These are phyloP conservation scores for Nesogale talazaci DNA, from an alignment of 2,113 vertebrate genomes.

Conservation along the genomic window DNA sequence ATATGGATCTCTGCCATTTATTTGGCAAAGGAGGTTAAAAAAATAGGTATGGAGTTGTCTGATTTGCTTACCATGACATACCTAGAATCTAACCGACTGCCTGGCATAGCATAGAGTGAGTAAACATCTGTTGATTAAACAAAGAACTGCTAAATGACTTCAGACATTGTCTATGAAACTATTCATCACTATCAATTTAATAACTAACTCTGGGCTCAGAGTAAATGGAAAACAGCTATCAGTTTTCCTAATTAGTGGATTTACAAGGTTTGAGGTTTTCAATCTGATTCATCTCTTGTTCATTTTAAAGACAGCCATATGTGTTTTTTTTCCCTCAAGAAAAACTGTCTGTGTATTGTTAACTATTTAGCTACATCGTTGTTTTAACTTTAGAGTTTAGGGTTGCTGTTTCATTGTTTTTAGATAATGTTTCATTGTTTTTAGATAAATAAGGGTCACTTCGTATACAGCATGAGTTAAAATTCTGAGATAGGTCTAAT, in stretches of 20 bases:
- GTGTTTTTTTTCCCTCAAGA: neutral
- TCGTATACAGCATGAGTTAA: neutral
- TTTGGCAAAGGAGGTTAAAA: neutral
- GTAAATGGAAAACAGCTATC: neutral
- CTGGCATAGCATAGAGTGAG: neutral
- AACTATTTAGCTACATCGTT: neutral
- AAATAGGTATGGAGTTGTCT: neutral
- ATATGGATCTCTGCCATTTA: no score
- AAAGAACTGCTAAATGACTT: neutral
- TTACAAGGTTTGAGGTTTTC: slow-evolving; percentile 18
- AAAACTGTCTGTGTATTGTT: neutral
- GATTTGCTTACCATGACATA: neutral
- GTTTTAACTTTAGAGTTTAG: no score
- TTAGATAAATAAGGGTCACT: neutral
- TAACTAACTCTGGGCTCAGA: neutral
- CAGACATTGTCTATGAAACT: neutral
- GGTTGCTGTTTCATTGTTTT: neutral
- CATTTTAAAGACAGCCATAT: neutral
- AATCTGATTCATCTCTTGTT: neutral
- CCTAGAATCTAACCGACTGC: no score
- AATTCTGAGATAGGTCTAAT: neutral
- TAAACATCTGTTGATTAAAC: neutral
- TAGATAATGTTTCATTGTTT: neutral
- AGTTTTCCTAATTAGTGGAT: neutral
- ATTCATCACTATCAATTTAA: neutral